phyloP scores from a whole-genome alignment of 35 echinoderm and acorn worm species.

The Apostichopus japonicus region DNA sequence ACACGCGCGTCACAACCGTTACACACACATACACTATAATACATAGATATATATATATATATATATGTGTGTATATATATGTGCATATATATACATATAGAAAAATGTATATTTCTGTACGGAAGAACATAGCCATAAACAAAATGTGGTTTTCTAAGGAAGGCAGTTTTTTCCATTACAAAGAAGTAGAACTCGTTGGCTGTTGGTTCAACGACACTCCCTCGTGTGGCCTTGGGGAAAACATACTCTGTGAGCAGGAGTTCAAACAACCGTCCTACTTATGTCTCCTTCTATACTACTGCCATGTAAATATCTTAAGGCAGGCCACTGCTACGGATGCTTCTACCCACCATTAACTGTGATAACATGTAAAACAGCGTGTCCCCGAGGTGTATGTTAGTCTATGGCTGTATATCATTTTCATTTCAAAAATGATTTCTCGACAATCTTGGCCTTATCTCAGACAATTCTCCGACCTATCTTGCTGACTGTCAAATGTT shows the following conservation, averaged over 20 bases:
- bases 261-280: constrained; percentile 47
- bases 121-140: neutral
- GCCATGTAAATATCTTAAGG: constrained; percentile 21
- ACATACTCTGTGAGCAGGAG: constrained; percentile 9
- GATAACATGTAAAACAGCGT: neutral
- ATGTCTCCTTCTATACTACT: neutral
- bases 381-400: neutral
- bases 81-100: too few relatives aligned
- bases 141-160: constrained; percentile 4
- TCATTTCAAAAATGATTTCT: constrained; percentile 8
- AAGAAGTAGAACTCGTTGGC: constrained; percentile 33
- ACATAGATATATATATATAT: too few relatives aligned
- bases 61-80: too few relatives aligned
- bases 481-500: neutral
- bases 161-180: neutral
- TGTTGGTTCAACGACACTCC: constrained; percentile 52
- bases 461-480: neutral
- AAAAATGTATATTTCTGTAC: too few relatives aligned
- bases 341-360: neutral
- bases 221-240: constrained; percentile 41
- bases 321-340: constrained; percentile 22
- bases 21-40: too few relatives aligned
- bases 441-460: constrained; percentile 9
- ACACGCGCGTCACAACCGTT: too few relatives aligned
- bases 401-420: constrained; percentile 27